phyloP scores from a whole-genome alignment of 2,797 vertebrate genomes.

The Rhinophrynus dorsalis region DNA sequence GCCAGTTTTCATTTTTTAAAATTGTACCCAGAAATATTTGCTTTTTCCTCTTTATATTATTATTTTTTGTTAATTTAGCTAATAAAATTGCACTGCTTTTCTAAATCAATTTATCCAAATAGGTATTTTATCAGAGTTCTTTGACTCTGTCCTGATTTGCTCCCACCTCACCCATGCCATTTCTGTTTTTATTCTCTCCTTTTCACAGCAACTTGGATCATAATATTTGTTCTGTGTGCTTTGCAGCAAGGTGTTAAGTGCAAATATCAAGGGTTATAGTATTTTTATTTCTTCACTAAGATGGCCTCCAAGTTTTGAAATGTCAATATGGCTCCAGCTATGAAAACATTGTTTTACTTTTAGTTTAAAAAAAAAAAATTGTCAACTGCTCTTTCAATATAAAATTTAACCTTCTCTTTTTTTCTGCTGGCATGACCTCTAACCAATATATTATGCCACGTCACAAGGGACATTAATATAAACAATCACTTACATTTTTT shows the following conservation, averaged over 20 bases:
- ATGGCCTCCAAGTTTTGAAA: conserved; percentile 26
- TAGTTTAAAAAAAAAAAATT: background rate
- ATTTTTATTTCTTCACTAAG: conserved; percentile 24
- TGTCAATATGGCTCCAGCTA: conserved; percentile 29
- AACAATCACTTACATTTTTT: no score
- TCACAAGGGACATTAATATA: background rate
- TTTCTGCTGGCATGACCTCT: background rate
- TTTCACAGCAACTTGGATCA: background rate
- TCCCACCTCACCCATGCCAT: background rate
- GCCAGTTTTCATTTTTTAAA: no score
- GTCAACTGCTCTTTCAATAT: background rate
- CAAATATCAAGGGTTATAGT: conserved; percentile 38
- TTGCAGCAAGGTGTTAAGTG: conserved; percentile 40
- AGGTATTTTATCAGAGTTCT: no score
- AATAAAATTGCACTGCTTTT: no score
- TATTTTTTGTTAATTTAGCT: no score
- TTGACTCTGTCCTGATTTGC: background rate
- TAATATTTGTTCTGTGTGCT: conserved; percentile 18
- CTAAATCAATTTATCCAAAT: no score
- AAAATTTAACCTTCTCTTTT: background rate
- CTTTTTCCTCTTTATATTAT: no score
- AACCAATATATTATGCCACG: background rate
- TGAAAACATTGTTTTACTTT: conserved; percentile 28
- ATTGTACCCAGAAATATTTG: no score
- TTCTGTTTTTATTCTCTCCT: background rate